A percentile compares a stretch with the other conserved stretches of the same genome.
phyloP scores from a whole-genome alignment of 2,797 vertebrate species.

The Parotocinclus haroldoi region DNA sequence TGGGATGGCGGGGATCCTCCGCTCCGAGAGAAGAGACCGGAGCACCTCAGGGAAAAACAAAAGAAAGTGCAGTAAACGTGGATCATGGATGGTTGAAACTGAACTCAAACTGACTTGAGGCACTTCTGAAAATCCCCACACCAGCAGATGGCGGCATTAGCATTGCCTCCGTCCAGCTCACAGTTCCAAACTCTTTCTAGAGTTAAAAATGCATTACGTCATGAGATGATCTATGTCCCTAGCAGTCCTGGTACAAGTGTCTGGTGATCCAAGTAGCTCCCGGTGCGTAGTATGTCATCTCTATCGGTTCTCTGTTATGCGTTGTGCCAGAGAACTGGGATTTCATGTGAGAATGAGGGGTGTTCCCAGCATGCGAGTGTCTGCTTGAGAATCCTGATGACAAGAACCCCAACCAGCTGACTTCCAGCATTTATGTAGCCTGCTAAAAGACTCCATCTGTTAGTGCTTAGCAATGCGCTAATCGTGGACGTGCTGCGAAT shows the following conservation, averaged over 20 bases:
- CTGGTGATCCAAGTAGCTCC: constrained; percentile 22
- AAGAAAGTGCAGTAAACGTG: too few species aligned
- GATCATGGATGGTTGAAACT: too few species aligned
- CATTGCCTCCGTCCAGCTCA: constrained; percentile 3
- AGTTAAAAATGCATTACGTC: constrained; percentile 38
- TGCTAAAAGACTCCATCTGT: neutral
- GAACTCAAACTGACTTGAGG: too few species aligned
- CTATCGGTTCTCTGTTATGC: neutral
- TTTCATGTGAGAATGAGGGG: constrained; percentile 21
- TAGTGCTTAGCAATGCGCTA: constrained; percentile 1
- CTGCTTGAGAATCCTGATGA: neutral
- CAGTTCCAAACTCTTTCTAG: constrained; percentile 10
- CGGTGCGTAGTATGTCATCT: neutral
- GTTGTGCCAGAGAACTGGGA: constrained; percentile 33
- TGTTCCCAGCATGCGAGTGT: constrained; percentile 17
- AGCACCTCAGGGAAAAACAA: too few species aligned
- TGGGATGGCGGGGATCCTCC: too few species aligned
- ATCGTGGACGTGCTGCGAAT: neutral
- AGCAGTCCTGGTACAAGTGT: constrained; percentile 23
- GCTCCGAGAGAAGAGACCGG: too few species aligned
- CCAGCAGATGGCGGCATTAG: constrained; percentile 41
- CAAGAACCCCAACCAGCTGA: neutral
- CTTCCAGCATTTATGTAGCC: neutral
- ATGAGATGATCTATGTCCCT: constrained; percentile 30
- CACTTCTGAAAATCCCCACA: neutral